Conservation (phyloP, 2,888 invertebrate species). For the Stictocephala bisonia region DNA sequence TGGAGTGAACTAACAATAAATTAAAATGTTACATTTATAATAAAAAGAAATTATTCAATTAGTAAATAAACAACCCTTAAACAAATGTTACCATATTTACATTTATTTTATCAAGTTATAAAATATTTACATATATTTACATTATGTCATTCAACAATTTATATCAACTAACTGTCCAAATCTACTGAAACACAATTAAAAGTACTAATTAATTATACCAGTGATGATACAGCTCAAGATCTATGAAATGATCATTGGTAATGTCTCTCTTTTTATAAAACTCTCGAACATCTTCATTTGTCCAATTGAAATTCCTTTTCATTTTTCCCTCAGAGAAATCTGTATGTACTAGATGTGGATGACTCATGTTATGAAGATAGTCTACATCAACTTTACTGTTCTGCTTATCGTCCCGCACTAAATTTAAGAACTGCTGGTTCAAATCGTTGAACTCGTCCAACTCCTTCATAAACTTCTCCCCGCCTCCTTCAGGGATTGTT, state of each 20-base stretch:
- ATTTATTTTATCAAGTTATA: too few species aligned
- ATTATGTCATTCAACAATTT: too few species aligned
- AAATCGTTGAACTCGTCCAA: constrained; percentile 23
- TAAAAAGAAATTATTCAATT: too few species aligned
- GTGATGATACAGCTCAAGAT: constrained; percentile 15
- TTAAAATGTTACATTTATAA: too few species aligned
- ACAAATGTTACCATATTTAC: too few species aligned
- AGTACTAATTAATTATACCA: constrained; percentile 30
- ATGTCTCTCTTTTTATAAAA: constrained; percentile 19
- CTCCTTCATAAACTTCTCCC: constrained; percentile 23
- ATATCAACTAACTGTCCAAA: too few species aligned
- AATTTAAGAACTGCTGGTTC: constrained; percentile 5
- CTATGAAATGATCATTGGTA: constrained; percentile 17
- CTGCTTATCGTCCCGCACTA: constrained; percentile 3
- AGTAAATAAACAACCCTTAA: too few species aligned
- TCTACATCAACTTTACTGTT: constrained; percentile 29
- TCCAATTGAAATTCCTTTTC: constrained; percentile 26
- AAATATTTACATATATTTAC: too few species aligned
- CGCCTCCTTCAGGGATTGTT: constrained; percentile 7
- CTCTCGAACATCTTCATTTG: not conserved
- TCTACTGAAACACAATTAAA: too few species aligned
- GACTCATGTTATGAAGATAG: constrained; percentile 8
- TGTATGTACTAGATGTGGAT: constrained; percentile 15
- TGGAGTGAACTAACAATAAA: too few species aligned
- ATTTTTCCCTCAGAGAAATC: constrained; percentile 24